Conservation (phyloP, 2,113 vertebrate genomes). For the Sterna hirundo region DNA sequence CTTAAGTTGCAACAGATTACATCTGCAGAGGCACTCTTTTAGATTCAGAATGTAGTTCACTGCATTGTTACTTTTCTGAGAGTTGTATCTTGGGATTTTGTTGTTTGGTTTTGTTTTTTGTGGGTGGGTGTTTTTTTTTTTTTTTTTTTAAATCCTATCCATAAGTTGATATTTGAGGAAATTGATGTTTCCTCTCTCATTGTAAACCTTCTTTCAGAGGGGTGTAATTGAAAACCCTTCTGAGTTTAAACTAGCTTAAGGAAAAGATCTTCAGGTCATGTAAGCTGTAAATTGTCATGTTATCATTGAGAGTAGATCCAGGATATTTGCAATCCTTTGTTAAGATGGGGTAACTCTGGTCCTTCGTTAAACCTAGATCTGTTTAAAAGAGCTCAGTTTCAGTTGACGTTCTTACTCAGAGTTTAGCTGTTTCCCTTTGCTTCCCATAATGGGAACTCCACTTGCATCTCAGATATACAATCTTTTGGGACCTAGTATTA, state of each 20-base stretch:
- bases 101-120: neutral
- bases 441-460: neutral
- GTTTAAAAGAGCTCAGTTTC: neutral
- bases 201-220: neutral
- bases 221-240: neutral
- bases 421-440: neutral
- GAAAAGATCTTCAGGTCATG: neutral
- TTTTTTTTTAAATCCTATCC: neutral
- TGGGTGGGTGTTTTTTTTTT: no score
- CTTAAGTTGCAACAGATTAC: neutral
- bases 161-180: neutral
- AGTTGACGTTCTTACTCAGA: neutral
- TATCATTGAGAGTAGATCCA: neutral
- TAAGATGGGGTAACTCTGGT: neutral
- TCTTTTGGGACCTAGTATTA: neutral
- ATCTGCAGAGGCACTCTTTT: neutral
- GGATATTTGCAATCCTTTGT: neutral
- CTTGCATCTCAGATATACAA: neutral
- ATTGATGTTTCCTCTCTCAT: neutral
- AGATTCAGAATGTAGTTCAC: neutral
- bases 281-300: neutral
- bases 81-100: neutral
- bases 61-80: neutral
- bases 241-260: neutral
- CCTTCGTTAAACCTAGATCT: neutral